Evolutionary conservation across 2,113 vertebrate species (phyloP).

Genomic region (Emydura subglobosa): DNA sequence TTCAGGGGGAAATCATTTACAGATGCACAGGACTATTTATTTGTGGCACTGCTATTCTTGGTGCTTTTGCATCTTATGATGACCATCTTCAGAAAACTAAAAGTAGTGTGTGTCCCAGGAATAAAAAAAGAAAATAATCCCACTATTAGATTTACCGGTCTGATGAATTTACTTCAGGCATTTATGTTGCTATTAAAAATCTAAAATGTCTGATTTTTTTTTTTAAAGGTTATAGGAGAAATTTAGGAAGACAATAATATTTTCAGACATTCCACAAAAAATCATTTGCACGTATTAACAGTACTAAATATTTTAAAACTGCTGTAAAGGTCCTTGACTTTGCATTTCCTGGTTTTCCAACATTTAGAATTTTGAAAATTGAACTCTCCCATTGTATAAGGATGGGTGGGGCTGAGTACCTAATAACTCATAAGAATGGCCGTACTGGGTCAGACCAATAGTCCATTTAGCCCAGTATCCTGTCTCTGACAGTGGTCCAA

Average conservation of each 20-base stretch:
- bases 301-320: not conserved
- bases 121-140: not conserved
- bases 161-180: not conserved
- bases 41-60: not conserved
- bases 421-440: not conserved
- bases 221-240: not conserved
- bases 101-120: not conserved
- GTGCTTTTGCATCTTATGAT: not conserved
- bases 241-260: not conserved
- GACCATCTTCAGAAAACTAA: not conserved
- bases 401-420: not conserved
- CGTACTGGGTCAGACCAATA: not conserved
- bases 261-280: not conserved
- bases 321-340: not conserved
- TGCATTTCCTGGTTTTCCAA: not conserved
- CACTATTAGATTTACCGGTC: not conserved
- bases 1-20: accelerated
- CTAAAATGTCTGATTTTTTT: not conserved
- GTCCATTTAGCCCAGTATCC: not conserved
- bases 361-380: not conserved
- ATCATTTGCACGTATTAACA: not conserved
- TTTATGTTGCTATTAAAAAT: not conserved
- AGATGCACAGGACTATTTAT: not conserved
- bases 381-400: not conserved
- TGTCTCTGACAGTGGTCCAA: not conserved